These are phyloP conservation scores for Carcharodon carcharias DNA, from an alignment of 2,797 vertebrate genomes.

Conservation along the genomic window DNA sequence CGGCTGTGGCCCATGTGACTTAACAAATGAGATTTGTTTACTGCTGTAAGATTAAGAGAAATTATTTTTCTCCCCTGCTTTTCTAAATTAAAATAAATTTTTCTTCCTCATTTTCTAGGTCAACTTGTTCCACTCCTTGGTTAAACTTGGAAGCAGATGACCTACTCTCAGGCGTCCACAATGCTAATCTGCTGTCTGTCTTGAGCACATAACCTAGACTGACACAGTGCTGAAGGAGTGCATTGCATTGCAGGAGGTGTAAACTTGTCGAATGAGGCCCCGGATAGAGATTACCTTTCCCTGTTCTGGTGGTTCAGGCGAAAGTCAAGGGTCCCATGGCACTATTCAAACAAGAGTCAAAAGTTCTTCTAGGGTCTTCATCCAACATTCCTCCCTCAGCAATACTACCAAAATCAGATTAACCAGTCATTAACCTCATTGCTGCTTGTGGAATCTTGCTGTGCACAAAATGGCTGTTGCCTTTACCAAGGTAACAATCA, in stretches of 20 bases:
- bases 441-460: neutral
- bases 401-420: neutral
- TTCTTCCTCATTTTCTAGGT: neutral
- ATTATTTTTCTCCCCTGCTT: conserved; percentile 32
- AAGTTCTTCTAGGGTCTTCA: neutral
- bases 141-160: neutral
- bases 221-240: neutral
- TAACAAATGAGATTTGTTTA: conserved; percentile 78
- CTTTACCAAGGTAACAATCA: neutral
- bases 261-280: neutral
- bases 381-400: neutral
- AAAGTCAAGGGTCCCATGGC: neutral
- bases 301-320: neutral
- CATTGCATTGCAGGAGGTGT: neutral
- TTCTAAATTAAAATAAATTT: neutral
- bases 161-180: neutral
- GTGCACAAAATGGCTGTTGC: neutral
- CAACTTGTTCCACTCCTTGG: conserved; percentile 17
- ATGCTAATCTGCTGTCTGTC: neutral
- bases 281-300: neutral
- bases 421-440: neutral
- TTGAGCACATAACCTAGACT: neutral
- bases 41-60: conserved; percentile 49
- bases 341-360: neutral
- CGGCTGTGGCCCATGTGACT: conserved; percentile 76